phyloP scores from a whole-genome alignment of 1,140 invertebrate genomes.

The Eciton burchellii region DNA sequence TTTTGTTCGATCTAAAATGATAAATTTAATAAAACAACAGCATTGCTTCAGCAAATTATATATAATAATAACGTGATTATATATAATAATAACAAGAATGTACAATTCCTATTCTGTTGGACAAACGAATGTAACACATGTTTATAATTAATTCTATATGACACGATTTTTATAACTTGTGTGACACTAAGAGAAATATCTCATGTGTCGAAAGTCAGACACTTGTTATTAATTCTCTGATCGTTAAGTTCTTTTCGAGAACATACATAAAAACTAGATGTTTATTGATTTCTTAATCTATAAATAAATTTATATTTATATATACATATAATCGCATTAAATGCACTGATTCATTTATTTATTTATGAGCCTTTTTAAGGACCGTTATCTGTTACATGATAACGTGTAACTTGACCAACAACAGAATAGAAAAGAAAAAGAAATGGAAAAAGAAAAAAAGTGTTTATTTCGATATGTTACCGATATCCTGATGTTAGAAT shows the following conservation, averaged over 20 bases:
- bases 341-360: constrained; percentile 6
- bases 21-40: too few relatives aligned
- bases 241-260: background rate
- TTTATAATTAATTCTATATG: constrained; percentile 22
- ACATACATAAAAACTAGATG: background rate
- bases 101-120: background rate
- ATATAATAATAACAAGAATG: background rate
- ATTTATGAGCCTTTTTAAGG: background rate
- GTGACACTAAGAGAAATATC: background rate
- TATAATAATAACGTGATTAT: constrained; percentile 1
- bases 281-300: constrained; percentile 16
- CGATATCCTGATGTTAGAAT: background rate
- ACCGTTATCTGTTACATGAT: background rate
- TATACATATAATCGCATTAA: background rate
- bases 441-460: background rate
- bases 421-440: too few relatives aligned
- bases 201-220: constrained; percentile 8
- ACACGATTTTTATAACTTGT: background rate
- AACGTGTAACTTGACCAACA: background rate
- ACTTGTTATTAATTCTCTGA: constrained; percentile 25
- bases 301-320: constrained; percentile 20
- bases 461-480: background rate
- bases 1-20: background rate
- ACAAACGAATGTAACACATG: background rate
- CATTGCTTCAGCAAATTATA: too few relatives aligned